Conservation (phyloP, 2,888 invertebrate genomes). For the Platycheirus albimanus region DNA sequence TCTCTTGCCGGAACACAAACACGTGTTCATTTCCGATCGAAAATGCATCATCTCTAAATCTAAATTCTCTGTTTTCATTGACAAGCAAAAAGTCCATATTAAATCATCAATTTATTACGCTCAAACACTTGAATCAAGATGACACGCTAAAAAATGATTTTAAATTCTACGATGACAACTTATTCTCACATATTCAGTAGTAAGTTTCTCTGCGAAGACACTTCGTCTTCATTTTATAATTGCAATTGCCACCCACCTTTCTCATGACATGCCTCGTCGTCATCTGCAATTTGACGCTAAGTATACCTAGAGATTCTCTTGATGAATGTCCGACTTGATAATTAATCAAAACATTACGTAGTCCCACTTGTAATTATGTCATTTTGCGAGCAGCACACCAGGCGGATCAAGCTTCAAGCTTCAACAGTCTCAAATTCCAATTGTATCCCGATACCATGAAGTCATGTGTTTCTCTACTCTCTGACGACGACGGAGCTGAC, state of each 20-base stretch:
- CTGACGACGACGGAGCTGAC: background rate
- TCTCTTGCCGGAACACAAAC: no score
- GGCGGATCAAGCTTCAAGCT: slow-evolving; percentile 38
- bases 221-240: slow-evolving; percentile 13
- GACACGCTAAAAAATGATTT: slow-evolving; percentile 33
- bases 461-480: slow-evolving; percentile 39
- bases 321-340: slow-evolving; percentile 41
- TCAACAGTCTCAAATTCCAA: slow-evolving; percentile 60
- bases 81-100: slow-evolving; percentile 16
- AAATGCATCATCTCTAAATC: slow-evolving; percentile 44
- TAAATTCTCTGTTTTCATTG: slow-evolving; percentile 31
- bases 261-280: slow-evolving; percentile 20
- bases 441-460: slow-evolving; percentile 58
- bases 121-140: slow-evolving; percentile 37
- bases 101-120: slow-evolving; percentile 43
- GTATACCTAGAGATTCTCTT: slow-evolving; percentile 21
- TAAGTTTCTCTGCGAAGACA: background rate
- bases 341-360: slow-evolving; percentile 59
- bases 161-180: slow-evolving; percentile 25
- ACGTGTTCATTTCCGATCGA: background rate
- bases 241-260: background rate
- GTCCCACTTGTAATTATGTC: slow-evolving; percentile 68
- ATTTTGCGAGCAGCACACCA: slow-evolving; percentile 51
- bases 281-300: slow-evolving; percentile 52
- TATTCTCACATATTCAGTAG: slow-evolving; percentile 3